Evolutionary conservation across 2,113 vertebrate genomes (phyloP).

Genomic region (Pelecanoides urinatrix): DNA sequence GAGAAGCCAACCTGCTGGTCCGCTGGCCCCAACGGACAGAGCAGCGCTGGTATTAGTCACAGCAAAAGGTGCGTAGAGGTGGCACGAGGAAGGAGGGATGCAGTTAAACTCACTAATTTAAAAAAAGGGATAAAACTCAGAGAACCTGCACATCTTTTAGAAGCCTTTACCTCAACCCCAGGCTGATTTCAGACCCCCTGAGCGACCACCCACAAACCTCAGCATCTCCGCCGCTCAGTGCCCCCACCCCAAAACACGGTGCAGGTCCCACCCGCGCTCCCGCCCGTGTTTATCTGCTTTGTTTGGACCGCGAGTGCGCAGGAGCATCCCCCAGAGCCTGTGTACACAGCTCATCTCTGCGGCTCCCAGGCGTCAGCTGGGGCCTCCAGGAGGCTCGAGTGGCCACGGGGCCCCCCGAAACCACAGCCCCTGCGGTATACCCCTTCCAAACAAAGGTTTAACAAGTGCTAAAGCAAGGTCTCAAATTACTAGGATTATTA

Average conservation of each 20-base stretch:
- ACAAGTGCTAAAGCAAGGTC: neutral
- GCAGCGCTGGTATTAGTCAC: neutral
- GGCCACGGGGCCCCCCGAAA: rapidly evolving
- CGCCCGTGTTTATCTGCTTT: rapidly evolving
- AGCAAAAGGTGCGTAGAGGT: rapidly evolving
- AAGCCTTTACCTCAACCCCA: neutral
- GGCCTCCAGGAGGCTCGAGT: neutral
- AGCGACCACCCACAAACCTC: neutral
- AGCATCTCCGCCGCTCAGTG: too few species aligned
- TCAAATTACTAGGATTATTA: neutral
- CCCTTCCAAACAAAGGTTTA: neutral
- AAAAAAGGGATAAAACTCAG: neutral
- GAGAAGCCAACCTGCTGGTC: neutral
- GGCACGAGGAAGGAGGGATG: rapidly evolving
- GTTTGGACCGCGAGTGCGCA: rapidly evolving
- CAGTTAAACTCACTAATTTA: neutral
- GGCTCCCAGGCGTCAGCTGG: too few species aligned
- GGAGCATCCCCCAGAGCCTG: neutral
- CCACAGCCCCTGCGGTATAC: neutral
- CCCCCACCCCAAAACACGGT: rapidly evolving
- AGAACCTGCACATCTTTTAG: neutral
- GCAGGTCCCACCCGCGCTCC: neutral
- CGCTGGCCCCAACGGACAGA: rapidly evolving
- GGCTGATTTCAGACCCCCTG: neutral
- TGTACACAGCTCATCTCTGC: neutral